Conservation (phyloP, 2,888 invertebrate genomes). For the Julus scandinavius region DNA sequence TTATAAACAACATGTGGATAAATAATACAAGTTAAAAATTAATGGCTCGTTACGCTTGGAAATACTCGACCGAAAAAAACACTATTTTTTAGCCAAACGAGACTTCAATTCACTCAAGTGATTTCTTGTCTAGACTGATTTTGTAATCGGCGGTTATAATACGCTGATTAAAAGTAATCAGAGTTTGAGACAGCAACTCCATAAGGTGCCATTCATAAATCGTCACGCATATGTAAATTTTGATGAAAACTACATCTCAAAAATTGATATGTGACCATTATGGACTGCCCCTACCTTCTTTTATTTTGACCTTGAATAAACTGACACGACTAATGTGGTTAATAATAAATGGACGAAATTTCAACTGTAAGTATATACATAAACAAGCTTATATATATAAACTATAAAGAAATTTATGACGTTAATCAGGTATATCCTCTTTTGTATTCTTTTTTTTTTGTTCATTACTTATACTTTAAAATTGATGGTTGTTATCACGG, state of each 20-base stretch:
- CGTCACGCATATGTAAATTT: background rate
- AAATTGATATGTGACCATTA: background rate
- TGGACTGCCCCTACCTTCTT: background rate
- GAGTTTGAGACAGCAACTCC: background rate
- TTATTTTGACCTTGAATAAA: background rate
- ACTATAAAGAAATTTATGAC: constrained; percentile 12
- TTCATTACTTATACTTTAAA: background rate
- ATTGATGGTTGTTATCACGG: constrained; percentile 24
- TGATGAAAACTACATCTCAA: too few relatives aligned
- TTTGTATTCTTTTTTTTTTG: background rate
- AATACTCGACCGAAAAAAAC: background rate
- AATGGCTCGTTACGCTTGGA: background rate
- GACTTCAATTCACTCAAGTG: background rate
- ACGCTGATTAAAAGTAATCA: background rate
- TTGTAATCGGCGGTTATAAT: too few relatives aligned
- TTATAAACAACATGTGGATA: constrained; percentile 9
- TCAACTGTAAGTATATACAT: constrained; percentile 26
- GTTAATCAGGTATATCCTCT: background rate
- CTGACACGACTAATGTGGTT: background rate
- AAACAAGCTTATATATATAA: background rate
- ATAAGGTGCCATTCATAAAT: background rate
- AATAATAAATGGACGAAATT: constrained; percentile 17
- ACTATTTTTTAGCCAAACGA: background rate
- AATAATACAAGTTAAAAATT: background rate
- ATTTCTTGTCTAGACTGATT: too few relatives aligned